Conservation (phyloP, 2,797 vertebrate genomes). For the Bufotes viridis region DNA sequence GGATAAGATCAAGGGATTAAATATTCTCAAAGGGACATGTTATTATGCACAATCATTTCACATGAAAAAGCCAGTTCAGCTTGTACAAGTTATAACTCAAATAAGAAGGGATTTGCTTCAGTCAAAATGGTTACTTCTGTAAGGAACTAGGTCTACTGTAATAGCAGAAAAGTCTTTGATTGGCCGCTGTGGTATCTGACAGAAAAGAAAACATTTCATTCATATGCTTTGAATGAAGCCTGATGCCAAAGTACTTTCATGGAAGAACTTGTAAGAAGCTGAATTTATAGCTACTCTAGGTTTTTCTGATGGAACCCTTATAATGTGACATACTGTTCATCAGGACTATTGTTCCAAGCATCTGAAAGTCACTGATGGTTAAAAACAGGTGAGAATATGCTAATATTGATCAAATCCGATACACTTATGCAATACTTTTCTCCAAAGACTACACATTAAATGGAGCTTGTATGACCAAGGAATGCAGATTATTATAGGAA, state of each 20-base stretch:
- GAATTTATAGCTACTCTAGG: neutral
- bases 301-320: neutral
- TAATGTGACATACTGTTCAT: neutral
- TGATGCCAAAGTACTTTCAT: neutral
- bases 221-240: neutral
- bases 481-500: too few species aligned
- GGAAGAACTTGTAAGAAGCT: neutral
- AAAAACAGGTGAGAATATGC: too few species aligned
- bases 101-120: neutral
- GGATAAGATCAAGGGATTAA: conserved; percentile 41
- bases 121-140: neutral
- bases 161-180: neutral
- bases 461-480: too few species aligned
- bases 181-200: neutral
- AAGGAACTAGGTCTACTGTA: neutral
- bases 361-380: neutral
- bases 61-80: neutral
- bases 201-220: neutral
- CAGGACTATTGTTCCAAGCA: neutral
- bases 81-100: neutral
- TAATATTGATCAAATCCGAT: too few species aligned
- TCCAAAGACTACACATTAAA: too few species aligned
- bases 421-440: too few species aligned
- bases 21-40: neutral
- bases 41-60: neutral